A percentile compares a stretch with the other conserved stretches of the same genome.
phyloP scores from a whole-genome alignment of 2,113 vertebrate species.

The Podilymbus podiceps region DNA sequence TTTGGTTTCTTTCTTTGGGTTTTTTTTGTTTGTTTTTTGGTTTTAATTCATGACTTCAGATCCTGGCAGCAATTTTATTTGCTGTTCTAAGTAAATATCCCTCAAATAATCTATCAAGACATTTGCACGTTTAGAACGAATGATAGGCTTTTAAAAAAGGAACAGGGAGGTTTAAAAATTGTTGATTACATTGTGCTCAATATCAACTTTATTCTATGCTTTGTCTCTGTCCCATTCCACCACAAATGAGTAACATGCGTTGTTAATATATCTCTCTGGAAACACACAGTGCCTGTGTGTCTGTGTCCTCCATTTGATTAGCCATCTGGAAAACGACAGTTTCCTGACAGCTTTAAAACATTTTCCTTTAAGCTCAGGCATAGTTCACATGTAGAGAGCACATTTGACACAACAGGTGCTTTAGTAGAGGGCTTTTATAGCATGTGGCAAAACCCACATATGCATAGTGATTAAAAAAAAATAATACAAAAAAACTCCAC shows the following conservation, averaged over 20 bases:
- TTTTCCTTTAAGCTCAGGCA: not conserved
- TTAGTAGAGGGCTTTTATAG: not conserved
- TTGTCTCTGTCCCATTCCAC: not conserved
- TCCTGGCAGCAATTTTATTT: not conserved
- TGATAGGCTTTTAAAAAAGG: not conserved
- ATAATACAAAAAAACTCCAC: not conserved
- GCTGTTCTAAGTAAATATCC: not conserved
- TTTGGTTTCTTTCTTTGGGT: too few species aligned
- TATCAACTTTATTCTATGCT: not conserved
- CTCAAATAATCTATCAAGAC: not conserved
- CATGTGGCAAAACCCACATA: not conserved
- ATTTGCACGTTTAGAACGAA: not conserved
- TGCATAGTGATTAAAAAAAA: not conserved
- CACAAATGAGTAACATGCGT: not conserved
- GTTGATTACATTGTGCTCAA: not conserved
- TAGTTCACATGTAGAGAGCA: not conserved
- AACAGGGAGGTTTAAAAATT: not conserved
- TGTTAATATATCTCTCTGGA: not conserved
- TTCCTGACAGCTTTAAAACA: slow-evolving; percentile 1
- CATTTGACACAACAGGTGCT: not conserved
- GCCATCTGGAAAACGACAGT: not conserved
- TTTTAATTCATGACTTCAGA: not conserved
- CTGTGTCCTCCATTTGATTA: slow-evolving; percentile 4
- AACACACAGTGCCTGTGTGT: not conserved
- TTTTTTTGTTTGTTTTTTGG: not conserved